These are phyloP conservation scores for Peribatodes rhomboidaria DNA, from an alignment of 2,888 invertebrate genomes.

Conservation along the genomic window DNA sequence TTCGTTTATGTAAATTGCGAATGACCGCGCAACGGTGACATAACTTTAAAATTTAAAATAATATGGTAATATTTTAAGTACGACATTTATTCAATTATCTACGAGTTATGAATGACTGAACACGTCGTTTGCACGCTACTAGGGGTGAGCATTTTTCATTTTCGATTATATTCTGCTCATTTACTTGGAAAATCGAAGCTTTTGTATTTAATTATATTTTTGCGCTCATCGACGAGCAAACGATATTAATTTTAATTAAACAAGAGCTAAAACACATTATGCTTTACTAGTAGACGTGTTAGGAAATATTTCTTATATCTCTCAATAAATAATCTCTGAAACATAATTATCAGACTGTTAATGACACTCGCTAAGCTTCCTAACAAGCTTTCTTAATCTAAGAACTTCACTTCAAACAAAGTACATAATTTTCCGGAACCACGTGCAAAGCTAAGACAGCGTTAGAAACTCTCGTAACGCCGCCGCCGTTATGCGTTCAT, in stretches of 20 bases:
- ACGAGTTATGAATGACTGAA: neutral
- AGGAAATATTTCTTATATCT: neutral
- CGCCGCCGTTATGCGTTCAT: slow-evolving; percentile 2
- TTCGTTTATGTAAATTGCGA: slow-evolving; percentile 20
- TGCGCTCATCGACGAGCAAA: neutral
- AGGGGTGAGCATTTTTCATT: neutral
- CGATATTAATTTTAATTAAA: neutral
- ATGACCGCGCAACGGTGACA: neutral
- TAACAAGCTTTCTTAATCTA: slow-evolving; percentile 6
- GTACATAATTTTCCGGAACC: slow-evolving; percentile 10
- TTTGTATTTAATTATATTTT: slow-evolving; percentile 9
- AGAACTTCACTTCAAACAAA: slow-evolving; percentile 9
- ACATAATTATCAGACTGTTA: neutral
- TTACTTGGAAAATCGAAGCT: slow-evolving; percentile 8
- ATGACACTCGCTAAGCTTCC: neutral
- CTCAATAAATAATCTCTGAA: neutral
- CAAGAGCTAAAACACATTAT: neutral
- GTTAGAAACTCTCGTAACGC: slow-evolving; percentile 12
- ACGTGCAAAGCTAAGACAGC: slow-evolving; percentile 11
- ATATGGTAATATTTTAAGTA: neutral
- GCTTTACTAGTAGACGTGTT: no score
- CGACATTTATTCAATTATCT: neutral
- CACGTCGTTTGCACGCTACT: slow-evolving; percentile 6
- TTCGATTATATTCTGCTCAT: slow-evolving; percentile 15
- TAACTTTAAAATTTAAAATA: slow-evolving; percentile 3